Evolutionary conservation across 2,888 invertebrate genomes (phyloP).

Genomic region (Drosophila peninsularis): DNA sequence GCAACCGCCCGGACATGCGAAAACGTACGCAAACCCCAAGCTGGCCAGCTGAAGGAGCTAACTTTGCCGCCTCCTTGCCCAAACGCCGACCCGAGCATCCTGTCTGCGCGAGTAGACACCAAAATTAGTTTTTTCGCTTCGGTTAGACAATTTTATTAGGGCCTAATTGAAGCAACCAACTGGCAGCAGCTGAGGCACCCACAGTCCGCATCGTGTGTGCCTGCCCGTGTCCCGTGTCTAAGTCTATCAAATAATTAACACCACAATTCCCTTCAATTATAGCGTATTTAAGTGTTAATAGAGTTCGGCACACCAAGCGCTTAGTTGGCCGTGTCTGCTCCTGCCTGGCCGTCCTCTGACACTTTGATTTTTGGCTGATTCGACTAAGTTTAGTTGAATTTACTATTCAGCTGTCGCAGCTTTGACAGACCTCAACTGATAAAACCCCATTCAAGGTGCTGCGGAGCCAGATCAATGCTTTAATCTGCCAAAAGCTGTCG

Average conservation of each 20-base stretch:
- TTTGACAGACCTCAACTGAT: constrained; percentile 1
- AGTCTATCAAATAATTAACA: constrained; percentile 48
- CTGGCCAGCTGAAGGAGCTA: constrained; percentile 6
- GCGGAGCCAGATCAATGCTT: constrained; percentile 56
- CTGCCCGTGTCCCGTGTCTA: constrained; percentile 8
- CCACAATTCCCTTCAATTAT: constrained; percentile 51
- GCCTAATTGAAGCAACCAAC: constrained; percentile 77
- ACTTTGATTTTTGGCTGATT: constrained; percentile 28
- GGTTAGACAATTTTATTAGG: constrained; percentile 75
- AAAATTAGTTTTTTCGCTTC: constrained; percentile 66
- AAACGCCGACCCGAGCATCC: background rate
- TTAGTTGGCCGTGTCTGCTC: constrained; percentile 9
- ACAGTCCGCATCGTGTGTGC: constrained; percentile 3
- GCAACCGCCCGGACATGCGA: constrained; percentile 40
- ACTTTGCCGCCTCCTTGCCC: background rate
- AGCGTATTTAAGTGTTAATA: constrained; percentile 69
- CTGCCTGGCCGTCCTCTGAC: constrained; percentile 30
- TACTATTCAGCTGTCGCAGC: constrained; percentile 20
- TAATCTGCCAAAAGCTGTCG: constrained; percentile 72
- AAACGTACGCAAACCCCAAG: constrained; percentile 12
- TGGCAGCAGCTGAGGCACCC: constrained; percentile 56
- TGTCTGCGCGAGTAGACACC: constrained; percentile 45
- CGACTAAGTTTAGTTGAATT: constrained; percentile 9
- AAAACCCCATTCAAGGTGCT: constrained; percentile 7
- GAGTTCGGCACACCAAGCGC: constrained; percentile 15